A percentile compares a stretch with the other conserved stretches of the same genome.
Evolutionary conservation across 2,888 invertebrate species (phyloP).

Genomic region (Sialis fuliginosa): DNA sequence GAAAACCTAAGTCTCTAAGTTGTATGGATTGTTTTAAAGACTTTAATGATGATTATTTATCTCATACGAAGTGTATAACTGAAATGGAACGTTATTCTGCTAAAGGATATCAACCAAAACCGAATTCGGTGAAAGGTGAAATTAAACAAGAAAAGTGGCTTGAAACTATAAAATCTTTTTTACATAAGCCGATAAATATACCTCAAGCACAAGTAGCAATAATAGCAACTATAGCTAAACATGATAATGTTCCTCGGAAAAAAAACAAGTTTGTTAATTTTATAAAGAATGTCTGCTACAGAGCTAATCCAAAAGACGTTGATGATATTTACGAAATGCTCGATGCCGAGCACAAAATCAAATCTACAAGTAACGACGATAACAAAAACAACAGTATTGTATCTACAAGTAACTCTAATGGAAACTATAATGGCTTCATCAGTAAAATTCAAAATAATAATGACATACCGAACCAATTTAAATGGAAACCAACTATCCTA

Average conservation of each 20-base stretch:
- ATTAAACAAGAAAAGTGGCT: slow-evolving; percentile 3
- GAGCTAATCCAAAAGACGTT: background rate
- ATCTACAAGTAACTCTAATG: no score
- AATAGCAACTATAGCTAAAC: background rate
- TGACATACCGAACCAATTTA: background rate
- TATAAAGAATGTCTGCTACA: background rate
- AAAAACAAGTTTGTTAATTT: slow-evolving; percentile 2
- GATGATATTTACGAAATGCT: slow-evolving; percentile 1
- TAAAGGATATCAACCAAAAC: slow-evolving; percentile 4
- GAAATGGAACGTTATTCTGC: slow-evolving; percentile 4
- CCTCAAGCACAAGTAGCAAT: background rate
- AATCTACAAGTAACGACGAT: background rate
- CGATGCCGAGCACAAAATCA: slow-evolving; percentile 2
- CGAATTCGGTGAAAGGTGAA: background rate
- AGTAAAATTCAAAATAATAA: no score
- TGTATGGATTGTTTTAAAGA: slow-evolving; percentile 5
- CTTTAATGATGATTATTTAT: background rate
- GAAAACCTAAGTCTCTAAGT: background rate
- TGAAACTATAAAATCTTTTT: slow-evolving; percentile 1
- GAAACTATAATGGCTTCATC: no score
- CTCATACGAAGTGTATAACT: slow-evolving; percentile 3
- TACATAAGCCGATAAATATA: background rate
- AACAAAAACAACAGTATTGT: background rate
- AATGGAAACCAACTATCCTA: slow-evolving; percentile 5
- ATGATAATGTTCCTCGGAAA: slow-evolving; percentile 3